Base-by-base conservation (phyloP, 2,888 invertebrate genomes). In the Caradrina kadenii region DNA sequence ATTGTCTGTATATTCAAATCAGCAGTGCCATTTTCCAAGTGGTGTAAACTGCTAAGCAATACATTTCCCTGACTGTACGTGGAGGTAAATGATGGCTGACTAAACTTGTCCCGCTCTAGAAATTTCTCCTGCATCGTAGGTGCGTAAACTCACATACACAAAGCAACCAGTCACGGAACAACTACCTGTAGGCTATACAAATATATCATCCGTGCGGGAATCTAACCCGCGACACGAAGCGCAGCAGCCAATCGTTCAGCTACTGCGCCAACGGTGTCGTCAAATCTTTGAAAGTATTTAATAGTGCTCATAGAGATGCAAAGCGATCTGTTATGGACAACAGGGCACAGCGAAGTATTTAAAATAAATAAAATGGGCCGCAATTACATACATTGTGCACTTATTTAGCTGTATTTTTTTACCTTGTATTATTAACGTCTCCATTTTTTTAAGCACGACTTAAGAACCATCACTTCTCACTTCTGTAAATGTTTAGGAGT, bases 401-500 rank as follows among this genome's bases (percentile, higher is more conserved):
- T 42, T 42, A 42, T 42, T 56, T 26, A 26, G 26, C 17, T 31
- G 21, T 50, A 62, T 66, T 77, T 60, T 64, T 76, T 22, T 6
- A n/a, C 17, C 15, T 45, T 0, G 5, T 52, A 35, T 58, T 58
- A 17, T 21, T 22, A 13, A 15, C 21, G 15, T 22, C 17, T 15
- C 17, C 21, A 64, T 49, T 15, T n/a, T 63, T 42, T 39, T 45
- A 4, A 42, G 53, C 7, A 15, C 13, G 11, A 53, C 26, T 31
- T 56, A 26, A 69, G 54, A 19, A 13, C 39, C 45, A 31, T 45
- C 3, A 49, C n/a, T 60, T 60, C 13, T 42, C 15, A 62, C n/a
- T 26, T 42, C 13, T 17, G 63, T 11, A 49, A 11, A 53, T 4
- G 15, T 15, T 35, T 8, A 35, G 10, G 35, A n/a, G n/a, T n/a